phyloP scores from a whole-genome alignment of 2,797 vertebrate genomes.

The Lepidocolaptes lacrymiger region DNA sequence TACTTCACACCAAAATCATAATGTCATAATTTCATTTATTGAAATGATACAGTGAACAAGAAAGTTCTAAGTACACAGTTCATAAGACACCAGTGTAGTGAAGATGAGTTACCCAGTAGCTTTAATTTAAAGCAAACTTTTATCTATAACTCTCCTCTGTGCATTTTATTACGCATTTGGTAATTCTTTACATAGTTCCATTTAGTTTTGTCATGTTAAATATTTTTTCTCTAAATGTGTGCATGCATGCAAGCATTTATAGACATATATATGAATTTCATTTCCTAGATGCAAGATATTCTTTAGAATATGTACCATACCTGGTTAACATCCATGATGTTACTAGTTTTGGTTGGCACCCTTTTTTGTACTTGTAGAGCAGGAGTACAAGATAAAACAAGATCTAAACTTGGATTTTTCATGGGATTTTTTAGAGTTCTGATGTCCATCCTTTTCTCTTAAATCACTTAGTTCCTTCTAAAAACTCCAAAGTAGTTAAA shows the following conservation, averaged over 20 bases:
- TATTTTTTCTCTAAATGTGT: not conserved
- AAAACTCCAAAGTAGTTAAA: not conserved
- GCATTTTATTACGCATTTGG: not conserved
- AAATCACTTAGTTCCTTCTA: not conserved
- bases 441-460: not conserved
- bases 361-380: not conserved
- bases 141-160: not conserved
- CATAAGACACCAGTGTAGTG: not conserved
- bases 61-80: not conserved
- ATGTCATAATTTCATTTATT: not conserved
- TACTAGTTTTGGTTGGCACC: not conserved
- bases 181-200: not conserved
- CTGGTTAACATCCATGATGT: not conserved
- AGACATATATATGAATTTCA: not conserved
- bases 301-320: not conserved
- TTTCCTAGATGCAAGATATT: not conserved
- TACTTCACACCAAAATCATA: not conserved
- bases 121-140: not conserved
- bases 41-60: not conserved
- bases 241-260: not conserved
- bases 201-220: not conserved
- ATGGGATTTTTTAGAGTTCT: not conserved
- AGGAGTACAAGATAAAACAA: not conserved
- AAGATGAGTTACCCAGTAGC: not conserved
- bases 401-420: not conserved